A percentile compares a stretch with the other conserved stretches of the same genome.
phyloP scores from a whole-genome alignment of 1,140 invertebrate genomes.

The Lucilia sericata region DNA sequence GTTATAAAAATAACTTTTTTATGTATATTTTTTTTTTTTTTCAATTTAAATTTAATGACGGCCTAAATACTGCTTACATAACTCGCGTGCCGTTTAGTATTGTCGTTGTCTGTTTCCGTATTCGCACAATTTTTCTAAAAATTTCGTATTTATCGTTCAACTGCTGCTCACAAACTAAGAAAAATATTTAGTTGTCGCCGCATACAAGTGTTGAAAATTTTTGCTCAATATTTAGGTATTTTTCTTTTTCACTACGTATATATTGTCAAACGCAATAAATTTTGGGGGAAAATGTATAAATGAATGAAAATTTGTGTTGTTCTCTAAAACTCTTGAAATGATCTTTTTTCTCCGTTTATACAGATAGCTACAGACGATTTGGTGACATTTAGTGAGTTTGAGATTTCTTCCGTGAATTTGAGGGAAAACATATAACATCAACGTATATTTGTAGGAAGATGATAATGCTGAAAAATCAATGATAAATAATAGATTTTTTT shows the following conservation, averaged over 20 bases:
- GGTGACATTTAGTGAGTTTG: constrained; percentile 16
- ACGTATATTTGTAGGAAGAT: constrained; percentile 1
- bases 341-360: neutral
- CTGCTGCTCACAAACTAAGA: constrained; percentile 64
- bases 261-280: constrained; percentile 29
- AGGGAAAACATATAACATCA: neutral
- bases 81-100: constrained; percentile 43
- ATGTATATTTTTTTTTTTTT: neutral
- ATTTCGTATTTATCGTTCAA: constrained; percentile 61
- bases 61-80: constrained; percentile 48
- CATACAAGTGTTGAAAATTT: constrained; percentile 22
- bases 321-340: neutral
- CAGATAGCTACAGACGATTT: neutral
- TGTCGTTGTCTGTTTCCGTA: constrained; percentile 47
- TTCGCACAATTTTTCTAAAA: constrained; percentile 33
- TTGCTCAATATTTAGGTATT: constrained; percentile 5
- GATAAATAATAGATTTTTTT: no score
- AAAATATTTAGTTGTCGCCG: constrained; percentile 48
- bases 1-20: neutral
- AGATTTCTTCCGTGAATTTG: neutral
- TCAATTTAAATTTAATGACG: neutral
- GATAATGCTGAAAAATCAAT: no score
- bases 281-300: neutral
- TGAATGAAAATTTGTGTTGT: neutral
- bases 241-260: neutral